These are phyloP conservation scores for Thryonomys swinderianus DNA, from an alignment of 2,113 vertebrate genomes.

Conservation along the genomic window DNA sequence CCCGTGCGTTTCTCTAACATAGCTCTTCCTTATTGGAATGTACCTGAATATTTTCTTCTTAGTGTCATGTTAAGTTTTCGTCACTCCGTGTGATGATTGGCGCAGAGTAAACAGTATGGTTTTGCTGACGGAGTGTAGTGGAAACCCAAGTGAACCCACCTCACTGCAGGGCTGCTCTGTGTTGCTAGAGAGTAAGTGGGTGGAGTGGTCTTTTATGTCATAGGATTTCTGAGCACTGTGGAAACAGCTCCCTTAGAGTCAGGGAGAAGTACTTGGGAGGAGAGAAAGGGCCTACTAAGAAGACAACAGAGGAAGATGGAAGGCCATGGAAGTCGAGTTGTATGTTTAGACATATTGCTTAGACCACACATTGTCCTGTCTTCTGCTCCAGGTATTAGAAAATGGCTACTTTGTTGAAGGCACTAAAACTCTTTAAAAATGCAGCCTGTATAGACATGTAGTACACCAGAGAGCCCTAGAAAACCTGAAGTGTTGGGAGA, in stretches of 20 bases:
- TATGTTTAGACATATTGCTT: background rate
- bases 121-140: background rate
- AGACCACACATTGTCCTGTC: background rate
- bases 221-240: background rate
- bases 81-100: background rate
- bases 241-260: background rate
- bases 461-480: background rate
- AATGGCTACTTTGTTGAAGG: background rate
- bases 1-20: background rate
- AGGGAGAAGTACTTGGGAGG: background rate
- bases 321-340: background rate
- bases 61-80: background rate
- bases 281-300: background rate
- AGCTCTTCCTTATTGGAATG: background rate
- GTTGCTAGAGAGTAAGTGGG: background rate
- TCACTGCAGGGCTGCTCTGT: background rate
- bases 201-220: background rate
- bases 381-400: background rate
- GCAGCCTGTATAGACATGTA: too few relatives aligned
- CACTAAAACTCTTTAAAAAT: background rate
- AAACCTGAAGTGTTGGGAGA: background rate
- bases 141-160: background rate
- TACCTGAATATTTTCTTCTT: background rate
- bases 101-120: background rate
- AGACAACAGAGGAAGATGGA: background rate